phyloP scores from a whole-genome alignment of 2,113 vertebrate species.

The Myrmophylax atrothorax region DNA sequence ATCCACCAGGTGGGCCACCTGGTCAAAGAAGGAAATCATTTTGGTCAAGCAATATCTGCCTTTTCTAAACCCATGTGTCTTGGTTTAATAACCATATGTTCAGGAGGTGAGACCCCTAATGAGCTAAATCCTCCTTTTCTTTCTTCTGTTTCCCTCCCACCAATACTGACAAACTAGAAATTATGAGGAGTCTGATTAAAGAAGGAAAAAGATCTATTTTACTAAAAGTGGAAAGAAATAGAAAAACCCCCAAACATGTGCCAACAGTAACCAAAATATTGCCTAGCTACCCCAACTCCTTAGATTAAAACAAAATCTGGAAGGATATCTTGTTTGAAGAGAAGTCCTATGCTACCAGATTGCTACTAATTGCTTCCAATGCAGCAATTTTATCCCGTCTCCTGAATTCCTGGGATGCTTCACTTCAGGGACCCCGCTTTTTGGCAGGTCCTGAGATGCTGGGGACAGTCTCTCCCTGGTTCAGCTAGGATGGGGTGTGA shows the following conservation, averaged over 20 bases:
- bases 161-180: neutral
- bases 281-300: neutral
- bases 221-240: neutral
- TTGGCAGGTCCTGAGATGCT: neutral
- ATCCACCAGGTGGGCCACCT: neutral
- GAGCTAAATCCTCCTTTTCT: neutral
- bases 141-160: neutral
- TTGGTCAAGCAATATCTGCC: neutral
- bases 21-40: neutral
- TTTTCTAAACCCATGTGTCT: neutral
- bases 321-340: neutral
- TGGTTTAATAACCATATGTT: neutral
- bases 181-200: neutral
- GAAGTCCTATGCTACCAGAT: neutral
- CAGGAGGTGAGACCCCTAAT: neutral
- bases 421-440: neutral
- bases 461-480: neutral
- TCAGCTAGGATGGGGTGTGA: neutral
- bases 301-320: neutral
- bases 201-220: neutral
- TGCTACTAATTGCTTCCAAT: neutral
- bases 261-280: neutral
- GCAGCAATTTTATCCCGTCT: neutral
- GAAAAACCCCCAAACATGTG: no score
- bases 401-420: neutral